phyloP scores from a whole-genome alignment of 2,888 invertebrate species.

The Brenthis daphne region DNA sequence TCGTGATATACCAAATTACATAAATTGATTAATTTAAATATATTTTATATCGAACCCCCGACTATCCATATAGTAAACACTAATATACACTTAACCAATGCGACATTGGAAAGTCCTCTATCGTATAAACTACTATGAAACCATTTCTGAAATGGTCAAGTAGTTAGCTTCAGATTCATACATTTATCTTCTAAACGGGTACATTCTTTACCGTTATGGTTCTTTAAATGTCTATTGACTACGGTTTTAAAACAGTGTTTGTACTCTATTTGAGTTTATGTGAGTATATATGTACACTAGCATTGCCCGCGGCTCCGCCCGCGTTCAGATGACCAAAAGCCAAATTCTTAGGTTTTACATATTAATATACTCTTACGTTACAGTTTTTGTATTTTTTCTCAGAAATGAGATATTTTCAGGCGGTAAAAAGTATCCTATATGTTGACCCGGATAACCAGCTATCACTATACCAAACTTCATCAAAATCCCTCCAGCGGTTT shows the following conservation, averaged over 20 bases:
- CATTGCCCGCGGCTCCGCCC: neutral
- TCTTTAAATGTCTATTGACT: slow-evolving; percentile 17
- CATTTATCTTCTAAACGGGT: slow-evolving; percentile 23
- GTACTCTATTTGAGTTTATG: neutral
- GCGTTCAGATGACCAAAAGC: too few relatives aligned
- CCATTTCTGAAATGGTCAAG: slow-evolving; percentile 16
- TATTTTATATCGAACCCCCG: neutral
- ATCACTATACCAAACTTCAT: too few relatives aligned
- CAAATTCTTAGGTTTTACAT: too few relatives aligned
- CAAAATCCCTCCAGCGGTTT: too few relatives aligned
- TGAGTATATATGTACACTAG: neutral
- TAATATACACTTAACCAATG: neutral
- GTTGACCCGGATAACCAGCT: too few relatives aligned
- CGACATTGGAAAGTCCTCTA: neutral
- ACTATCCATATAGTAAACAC: too few relatives aligned
- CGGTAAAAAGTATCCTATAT: too few relatives aligned
- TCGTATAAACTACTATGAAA: neutral
- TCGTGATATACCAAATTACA: neutral
- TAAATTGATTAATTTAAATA: neutral
- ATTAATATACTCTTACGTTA: too few relatives aligned
- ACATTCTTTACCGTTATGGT: slow-evolving; percentile 23
- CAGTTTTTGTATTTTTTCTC: too few relatives aligned
- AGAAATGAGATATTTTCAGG: too few relatives aligned
- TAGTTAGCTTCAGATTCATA: slow-evolving; percentile 16
- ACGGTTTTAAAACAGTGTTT: slow-evolving; percentile 12